Evolutionary conservation across 2,797 vertebrate species (phyloP).

Genomic region (Anguilla megastoma): DNA sequence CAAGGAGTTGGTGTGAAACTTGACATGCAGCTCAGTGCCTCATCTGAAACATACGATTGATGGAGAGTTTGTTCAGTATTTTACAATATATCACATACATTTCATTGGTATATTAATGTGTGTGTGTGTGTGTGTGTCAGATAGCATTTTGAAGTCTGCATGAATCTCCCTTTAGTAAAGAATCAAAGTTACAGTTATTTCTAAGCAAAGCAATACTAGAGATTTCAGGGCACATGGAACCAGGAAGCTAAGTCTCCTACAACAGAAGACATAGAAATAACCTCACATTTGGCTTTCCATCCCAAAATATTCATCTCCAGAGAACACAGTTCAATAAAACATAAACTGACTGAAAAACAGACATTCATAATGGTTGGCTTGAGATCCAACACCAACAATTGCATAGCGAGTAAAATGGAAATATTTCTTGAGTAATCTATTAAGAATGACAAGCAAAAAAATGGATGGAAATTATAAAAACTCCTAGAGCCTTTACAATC

Average conservation of each 20-base stretch:
- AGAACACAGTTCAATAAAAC: not conserved
- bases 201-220: not conserved
- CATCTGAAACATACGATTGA: not conserved
- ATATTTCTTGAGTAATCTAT: conserved; percentile 2
- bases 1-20: not conserved
- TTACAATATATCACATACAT: not conserved
- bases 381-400: not conserved
- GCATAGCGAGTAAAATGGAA: not conserved
- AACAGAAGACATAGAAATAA: not conserved
- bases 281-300: not conserved
- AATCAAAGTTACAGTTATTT: not conserved
- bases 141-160: not conserved
- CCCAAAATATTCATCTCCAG: not conserved
- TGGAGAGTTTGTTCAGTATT: not conserved
- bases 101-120: no score
- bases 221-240: not conserved
- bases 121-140: not conserved
- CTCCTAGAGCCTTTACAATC: not conserved
- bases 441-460: not conserved
- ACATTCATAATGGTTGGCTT: not conserved
- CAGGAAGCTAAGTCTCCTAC: not conserved
- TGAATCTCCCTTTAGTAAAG: not conserved
- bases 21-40: not conserved
- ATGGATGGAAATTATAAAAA: not conserved
- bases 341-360: not conserved